Evolutionary conservation across 2,797 vertebrate genomes (phyloP).

Genomic region (Mycteria americana): DNA sequence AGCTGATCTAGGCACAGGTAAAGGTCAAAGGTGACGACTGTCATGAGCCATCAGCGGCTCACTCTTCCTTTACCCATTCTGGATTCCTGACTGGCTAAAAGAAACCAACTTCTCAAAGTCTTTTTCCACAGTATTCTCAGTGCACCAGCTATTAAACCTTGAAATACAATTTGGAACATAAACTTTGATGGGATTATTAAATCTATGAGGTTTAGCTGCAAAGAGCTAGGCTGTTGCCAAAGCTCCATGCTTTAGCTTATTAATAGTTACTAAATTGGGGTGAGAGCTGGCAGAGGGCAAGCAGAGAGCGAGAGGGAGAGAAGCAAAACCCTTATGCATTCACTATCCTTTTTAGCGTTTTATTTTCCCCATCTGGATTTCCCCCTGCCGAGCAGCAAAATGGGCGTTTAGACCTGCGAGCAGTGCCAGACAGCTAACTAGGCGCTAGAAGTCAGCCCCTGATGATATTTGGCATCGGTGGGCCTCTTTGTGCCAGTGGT

Average conservation of each 20-base stretch:
- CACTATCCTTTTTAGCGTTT: constrained; percentile 35
- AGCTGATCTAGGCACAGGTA: neutral
- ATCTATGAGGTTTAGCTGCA: constrained; percentile 56
- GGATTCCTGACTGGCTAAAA: neutral
- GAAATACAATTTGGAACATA: constrained; percentile 59
- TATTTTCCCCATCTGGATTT: constrained; percentile 56
- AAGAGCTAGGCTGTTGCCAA: constrained; percentile 45
- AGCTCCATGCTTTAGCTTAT: constrained; percentile 42
- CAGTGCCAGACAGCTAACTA: constrained; percentile 61
- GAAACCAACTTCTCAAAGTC: neutral
- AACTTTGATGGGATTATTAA: constrained; percentile 68
- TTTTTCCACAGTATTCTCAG: neutral
- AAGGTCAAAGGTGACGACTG: neutral
- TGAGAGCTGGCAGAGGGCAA: constrained; percentile 57
- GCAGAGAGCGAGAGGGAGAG: neutral
- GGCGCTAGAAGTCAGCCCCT: constrained; percentile 44
- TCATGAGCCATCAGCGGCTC: neutral
- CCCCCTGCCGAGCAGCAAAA: constrained; percentile 60
- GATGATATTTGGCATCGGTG: constrained; percentile 63
- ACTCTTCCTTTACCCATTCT: neutral
- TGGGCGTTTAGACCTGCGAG: neutral
- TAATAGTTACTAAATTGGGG: constrained; percentile 62
- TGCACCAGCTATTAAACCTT: constrained; percentile 44
- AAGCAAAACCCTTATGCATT: constrained; percentile 10
- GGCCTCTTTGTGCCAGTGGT: constrained; percentile 72